Evolutionary conservation across 2,797 vertebrate species (phyloP).

Genomic region (Nannoperca australis): DNA sequence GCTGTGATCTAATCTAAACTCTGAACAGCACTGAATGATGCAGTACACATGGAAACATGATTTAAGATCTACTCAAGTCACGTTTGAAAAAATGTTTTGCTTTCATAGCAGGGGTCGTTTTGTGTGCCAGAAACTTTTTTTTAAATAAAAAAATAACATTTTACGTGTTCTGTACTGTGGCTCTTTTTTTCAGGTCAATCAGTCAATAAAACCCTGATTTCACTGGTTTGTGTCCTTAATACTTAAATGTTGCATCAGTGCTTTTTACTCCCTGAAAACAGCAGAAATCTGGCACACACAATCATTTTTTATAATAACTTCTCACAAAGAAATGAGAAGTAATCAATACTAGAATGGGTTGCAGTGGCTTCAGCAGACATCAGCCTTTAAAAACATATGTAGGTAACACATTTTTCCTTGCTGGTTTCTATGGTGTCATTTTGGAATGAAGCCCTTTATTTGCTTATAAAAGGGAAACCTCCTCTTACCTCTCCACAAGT

Average conservation of each 20-base stretch:
- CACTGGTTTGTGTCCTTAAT: not conserved
- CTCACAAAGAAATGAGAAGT: not conserved
- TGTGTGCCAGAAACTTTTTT: too few relatives aligned
- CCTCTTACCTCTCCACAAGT: not conserved
- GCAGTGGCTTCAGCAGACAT: not conserved
- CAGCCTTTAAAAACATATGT: not conserved
- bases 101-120: not conserved
- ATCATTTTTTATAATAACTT: not conserved
- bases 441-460: slow-evolving; percentile 1
- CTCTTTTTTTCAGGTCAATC: not conserved
- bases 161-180: not conserved
- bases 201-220: not conserved
- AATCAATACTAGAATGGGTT: slow-evolving; percentile 3
- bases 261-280: not conserved
- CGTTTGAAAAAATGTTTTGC: not conserved
- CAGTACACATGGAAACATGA: not conserved
- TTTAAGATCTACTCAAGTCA: not conserved
- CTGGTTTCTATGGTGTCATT: not conserved
- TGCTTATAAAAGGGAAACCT: not conserved
- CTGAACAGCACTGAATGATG: not conserved
- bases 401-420: not conserved
- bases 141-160: too few relatives aligned
- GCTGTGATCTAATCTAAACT: not conserved
- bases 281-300: not conserved
- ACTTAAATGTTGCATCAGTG: not conserved